Conservation (phyloP, 2,797 vertebrate genomes). For the Pristis pectinata region DNA sequence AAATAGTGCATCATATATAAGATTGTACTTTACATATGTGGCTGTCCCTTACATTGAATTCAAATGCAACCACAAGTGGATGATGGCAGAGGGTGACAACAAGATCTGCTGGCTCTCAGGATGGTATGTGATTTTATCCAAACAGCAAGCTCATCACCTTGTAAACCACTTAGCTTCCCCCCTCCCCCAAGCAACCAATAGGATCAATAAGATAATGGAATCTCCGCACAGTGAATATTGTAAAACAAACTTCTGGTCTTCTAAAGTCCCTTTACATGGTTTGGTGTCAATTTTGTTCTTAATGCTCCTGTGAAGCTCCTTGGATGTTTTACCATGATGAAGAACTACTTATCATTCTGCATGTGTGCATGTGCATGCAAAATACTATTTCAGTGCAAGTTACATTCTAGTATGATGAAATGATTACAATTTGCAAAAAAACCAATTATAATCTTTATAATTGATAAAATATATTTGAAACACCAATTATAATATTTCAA, state of each 20-base stretch:
- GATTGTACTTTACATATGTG: neutral
- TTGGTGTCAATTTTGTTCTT: too few relatives aligned
- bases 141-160: neutral
- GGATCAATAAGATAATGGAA: neutral
- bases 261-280: too few relatives aligned
- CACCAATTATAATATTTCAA: neutral
- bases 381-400: too few relatives aligned
- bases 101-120: neutral
- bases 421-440: neutral
- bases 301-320: too few relatives aligned
- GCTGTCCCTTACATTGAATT: neutral
- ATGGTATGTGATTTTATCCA: neutral
- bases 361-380: too few relatives aligned
- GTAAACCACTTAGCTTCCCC: neutral
- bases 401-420: neutral
- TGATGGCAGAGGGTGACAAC: neutral
- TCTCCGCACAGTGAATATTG: neutral
- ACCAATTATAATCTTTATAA: too few relatives aligned
- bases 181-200: neutral
- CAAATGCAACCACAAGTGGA: neutral
- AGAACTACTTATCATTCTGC: too few relatives aligned
- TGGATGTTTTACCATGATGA: too few relatives aligned
- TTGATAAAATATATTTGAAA: too few relatives aligned
- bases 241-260: neutral
- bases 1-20: neutral